These are phyloP conservation scores for Thelaira solivaga DNA, from an alignment of 2,888 invertebrate species.

Conservation along the genomic window DNA sequence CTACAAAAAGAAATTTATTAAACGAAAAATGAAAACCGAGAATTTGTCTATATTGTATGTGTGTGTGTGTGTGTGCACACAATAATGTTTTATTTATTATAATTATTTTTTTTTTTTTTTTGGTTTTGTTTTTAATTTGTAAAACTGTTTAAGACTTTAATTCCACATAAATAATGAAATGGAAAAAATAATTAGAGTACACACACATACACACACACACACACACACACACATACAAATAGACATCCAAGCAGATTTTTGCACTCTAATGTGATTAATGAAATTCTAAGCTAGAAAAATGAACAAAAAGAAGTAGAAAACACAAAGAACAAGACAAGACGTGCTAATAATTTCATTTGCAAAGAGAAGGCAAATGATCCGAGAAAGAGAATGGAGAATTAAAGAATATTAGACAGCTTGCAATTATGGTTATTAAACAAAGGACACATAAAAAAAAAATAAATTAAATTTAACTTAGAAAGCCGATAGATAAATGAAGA, in stretches of 20 bases:
- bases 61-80: too few relatives aligned
- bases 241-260: neutral
- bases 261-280: conserved; percentile 53
- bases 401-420: conserved; percentile 32
- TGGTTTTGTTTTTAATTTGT: neutral
- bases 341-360: neutral
- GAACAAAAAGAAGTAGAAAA: too few relatives aligned
- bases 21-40: too few relatives aligned
- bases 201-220: neutral
- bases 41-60: too few relatives aligned
- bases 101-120: conserved; percentile 23
- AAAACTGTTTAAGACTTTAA: conserved; percentile 30
- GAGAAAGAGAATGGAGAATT: neutral
- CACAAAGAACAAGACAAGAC: neutral
- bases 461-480: neutral
- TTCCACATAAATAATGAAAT: neutral
- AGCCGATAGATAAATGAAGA: neutral
- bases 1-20: too few relatives aligned
- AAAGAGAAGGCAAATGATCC: neutral
- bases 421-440: conserved; percentile 41
- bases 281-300: conserved; percentile 7
- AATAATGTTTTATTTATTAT: too few relatives aligned
- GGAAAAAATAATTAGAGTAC: neutral
- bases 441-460: conserved; percentile 42
- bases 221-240: neutral